These are phyloP conservation scores for Zonotrichia leucophrys DNA, from an alignment of 2,113 vertebrate genomes.

Conservation along the genomic window DNA sequence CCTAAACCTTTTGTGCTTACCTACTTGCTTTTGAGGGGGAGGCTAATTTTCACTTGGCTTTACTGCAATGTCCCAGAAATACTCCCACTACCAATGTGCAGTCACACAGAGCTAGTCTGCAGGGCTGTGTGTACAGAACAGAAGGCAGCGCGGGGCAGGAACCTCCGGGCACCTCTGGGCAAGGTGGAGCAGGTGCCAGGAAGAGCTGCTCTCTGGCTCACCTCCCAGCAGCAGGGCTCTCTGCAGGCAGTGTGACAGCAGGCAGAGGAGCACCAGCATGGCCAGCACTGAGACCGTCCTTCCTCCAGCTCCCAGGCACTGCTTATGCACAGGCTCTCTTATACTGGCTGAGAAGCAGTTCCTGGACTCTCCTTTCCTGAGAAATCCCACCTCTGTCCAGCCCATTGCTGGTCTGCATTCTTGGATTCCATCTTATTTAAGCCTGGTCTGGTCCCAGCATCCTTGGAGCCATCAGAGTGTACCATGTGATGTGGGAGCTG, in stretches of 20 bases:
- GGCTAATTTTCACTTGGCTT: background rate
- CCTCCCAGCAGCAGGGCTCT: background rate
- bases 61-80: background rate
- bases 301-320: background rate
- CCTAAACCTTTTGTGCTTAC: background rate
- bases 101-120: background rate
- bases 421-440: background rate
- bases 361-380: background rate
- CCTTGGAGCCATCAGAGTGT: fast-evolving
- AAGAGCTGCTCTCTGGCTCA: background rate
- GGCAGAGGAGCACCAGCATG: background rate
- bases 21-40: background rate
- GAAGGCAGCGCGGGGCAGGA: background rate
- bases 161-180: background rate
- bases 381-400: background rate
- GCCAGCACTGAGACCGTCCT: fast-evolving
- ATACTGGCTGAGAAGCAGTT: fast-evolving
- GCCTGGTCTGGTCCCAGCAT: background rate
- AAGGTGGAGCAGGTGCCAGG: background rate
- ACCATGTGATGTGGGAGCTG: background rate
- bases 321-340: background rate
- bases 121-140: background rate
- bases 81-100: fast-evolving
- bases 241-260: background rate
- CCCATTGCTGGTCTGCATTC: background rate